Evolutionary conservation across 2,888 invertebrate species (phyloP).

Genomic region (Didymodactylos carnosus): DNA sequence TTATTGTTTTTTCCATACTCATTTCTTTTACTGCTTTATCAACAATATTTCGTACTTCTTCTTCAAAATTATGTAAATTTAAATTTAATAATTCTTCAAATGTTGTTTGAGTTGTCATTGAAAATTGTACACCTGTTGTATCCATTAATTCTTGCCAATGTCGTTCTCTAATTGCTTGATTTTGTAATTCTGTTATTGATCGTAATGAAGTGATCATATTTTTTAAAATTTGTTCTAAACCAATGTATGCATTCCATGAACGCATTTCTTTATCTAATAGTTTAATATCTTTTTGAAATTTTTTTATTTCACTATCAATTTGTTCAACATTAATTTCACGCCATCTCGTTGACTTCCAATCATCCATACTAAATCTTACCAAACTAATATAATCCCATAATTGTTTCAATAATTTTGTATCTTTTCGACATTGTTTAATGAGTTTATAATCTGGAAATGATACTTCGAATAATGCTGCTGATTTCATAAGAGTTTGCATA

Average conservation of each 20-base stretch:
- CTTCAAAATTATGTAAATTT: conserved; percentile 84
- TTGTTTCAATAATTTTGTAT: conserved; percentile 54
- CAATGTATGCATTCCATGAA: conserved; percentile 70
- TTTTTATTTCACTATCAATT: conserved; percentile 88
- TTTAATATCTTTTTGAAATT: conserved; percentile 79
- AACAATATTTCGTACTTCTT: conserved; percentile 75
- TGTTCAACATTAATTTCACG: conserved; percentile 81
- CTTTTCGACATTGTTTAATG: conserved; percentile 70
- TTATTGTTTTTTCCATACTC: conserved; percentile 85
- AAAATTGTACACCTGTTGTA: conserved; percentile 65
- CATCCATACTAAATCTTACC: conserved; percentile 69
- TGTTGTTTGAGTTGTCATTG: conserved; percentile 77
- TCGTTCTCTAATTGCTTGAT: conserved; percentile 77
- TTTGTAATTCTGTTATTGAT: conserved; percentile 82
- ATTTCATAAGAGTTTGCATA: conserved; percentile 64
- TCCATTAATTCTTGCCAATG: conserved; percentile 93
- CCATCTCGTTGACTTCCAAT: conserved; percentile 94
- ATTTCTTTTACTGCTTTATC: conserved; percentile 95
- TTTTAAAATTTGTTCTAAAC: conserved; percentile 71
- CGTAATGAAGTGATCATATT: conserved; percentile 82
- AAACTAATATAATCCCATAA: conserved; percentile 84
- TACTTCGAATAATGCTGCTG: conserved; percentile 80
- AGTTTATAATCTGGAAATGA: conserved; percentile 79
- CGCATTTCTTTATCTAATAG: conserved; percentile 84
- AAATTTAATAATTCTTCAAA: conserved; percentile 69